phyloP scores from a whole-genome alignment of 2,113 vertebrate genomes.

The Cercopithecus mona region DNA sequence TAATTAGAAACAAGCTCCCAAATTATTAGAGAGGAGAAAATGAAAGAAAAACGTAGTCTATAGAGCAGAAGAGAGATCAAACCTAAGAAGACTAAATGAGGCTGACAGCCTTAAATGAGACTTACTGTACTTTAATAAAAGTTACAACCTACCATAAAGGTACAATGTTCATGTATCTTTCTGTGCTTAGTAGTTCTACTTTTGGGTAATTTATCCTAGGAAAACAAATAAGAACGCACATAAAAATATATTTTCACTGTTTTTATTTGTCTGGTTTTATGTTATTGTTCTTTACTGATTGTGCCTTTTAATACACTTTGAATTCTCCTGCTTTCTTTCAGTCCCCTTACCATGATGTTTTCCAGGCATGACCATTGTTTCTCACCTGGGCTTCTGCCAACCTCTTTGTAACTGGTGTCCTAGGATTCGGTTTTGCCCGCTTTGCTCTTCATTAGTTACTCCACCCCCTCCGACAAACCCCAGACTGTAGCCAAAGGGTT shows the following conservation, averaged over 20 bases:
- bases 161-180: neutral
- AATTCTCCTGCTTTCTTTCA: neutral
- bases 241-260: neutral
- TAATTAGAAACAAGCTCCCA: neutral
- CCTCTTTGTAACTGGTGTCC: neutral
- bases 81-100: neutral
- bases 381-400: neutral
- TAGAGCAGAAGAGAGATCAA: neutral
- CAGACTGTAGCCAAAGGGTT: neutral
- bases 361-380: neutral
- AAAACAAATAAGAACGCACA: neutral
- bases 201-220: neutral
- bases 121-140: neutral
- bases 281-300: neutral
- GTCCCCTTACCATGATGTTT: neutral
- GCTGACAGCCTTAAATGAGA: neutral
- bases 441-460: neutral
- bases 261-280: neutral
- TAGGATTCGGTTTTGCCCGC: neutral
- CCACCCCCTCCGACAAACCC: neutral
- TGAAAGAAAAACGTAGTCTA: neutral
- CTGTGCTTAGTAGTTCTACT: neutral
- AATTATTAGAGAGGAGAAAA: neutral
- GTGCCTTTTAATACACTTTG: neutral
- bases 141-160: neutral